phyloP scores from a whole-genome alignment of 37 sponge, comb jelly and placozoan species.

The Aphrocallistes beatrix region DNA sequence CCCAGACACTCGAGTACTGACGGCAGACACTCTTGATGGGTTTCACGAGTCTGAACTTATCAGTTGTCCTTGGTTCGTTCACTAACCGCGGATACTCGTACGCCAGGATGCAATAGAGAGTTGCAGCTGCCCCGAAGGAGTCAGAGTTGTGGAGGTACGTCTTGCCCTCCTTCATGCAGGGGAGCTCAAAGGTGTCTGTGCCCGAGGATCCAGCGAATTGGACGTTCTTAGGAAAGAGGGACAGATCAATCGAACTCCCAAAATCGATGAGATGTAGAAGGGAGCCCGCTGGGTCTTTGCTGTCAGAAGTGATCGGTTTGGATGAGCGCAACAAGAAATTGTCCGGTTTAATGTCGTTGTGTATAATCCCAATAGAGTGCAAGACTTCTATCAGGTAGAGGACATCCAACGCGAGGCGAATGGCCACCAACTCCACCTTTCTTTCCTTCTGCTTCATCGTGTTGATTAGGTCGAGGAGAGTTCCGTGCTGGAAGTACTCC shows the following conservation, averaged over 20 bases:
- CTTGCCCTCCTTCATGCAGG: constrained; percentile 1
- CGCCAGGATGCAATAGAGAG: background rate
- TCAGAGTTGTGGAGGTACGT: background rate
- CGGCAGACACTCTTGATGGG: background rate
- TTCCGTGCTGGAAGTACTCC: background rate
- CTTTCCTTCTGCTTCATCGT: background rate
- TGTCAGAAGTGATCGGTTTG: background rate
- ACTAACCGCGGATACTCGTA: constrained; percentile 8
- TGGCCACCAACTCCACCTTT: background rate
- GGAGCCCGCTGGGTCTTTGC: background rate
- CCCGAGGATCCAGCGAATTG: background rate
- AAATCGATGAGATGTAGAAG: background rate
- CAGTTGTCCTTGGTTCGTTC: background rate
- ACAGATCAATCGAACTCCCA: background rate
- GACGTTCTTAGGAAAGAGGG: background rate
- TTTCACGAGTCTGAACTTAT: background rate
- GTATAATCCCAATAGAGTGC: background rate
- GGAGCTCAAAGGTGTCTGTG: constrained; percentile 4
- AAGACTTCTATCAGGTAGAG: background rate
- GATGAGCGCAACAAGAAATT: background rate
- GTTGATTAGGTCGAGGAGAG: background rate
- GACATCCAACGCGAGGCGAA: background rate
- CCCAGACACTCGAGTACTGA: background rate
- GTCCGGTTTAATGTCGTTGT: constrained; percentile 4
- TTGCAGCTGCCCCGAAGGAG: background rate